Percentiles rank a stretch among this genome's conserved stretches.
These are phyloP conservation scores for Dicrurus megarhynchus DNA, from an alignment of 2,113 vertebrate species.

Conservation along the genomic window DNA sequence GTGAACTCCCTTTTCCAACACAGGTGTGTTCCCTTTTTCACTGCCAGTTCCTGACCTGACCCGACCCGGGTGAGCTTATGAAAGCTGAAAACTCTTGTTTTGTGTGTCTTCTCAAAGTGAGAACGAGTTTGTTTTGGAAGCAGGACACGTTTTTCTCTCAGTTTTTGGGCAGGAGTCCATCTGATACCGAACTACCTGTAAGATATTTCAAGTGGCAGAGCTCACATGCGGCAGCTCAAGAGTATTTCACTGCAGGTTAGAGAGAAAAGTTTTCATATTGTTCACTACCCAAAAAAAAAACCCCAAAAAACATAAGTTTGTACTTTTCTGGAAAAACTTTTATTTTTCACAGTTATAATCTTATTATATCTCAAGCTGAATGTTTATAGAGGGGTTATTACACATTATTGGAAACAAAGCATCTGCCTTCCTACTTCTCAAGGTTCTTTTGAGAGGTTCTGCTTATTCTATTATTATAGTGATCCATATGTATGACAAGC, in stretches of 20 bases:
- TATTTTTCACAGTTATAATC: background rate
- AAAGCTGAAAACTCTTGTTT: background rate
- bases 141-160: background rate
- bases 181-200: background rate
- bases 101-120: background rate
- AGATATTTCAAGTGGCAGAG: background rate
- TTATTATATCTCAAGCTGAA: background rate
- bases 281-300: background rate
- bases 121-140: background rate
- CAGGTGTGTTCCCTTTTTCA: background rate
- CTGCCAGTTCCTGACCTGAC: background rate
- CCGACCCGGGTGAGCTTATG: accelerated
- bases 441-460: background rate
- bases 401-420: background rate
- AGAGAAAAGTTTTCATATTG: background rate
- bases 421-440: background rate
- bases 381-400: background rate
- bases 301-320: background rate
- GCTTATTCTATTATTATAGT: background rate
- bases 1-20: background rate
- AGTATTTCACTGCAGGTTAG: background rate
- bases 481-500: background rate
- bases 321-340: background rate
- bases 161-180: background rate
- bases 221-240: background rate